phyloP scores from a whole-genome alignment of 2,113 vertebrate species.

The Phalacrocorax pelagicus region DNA sequence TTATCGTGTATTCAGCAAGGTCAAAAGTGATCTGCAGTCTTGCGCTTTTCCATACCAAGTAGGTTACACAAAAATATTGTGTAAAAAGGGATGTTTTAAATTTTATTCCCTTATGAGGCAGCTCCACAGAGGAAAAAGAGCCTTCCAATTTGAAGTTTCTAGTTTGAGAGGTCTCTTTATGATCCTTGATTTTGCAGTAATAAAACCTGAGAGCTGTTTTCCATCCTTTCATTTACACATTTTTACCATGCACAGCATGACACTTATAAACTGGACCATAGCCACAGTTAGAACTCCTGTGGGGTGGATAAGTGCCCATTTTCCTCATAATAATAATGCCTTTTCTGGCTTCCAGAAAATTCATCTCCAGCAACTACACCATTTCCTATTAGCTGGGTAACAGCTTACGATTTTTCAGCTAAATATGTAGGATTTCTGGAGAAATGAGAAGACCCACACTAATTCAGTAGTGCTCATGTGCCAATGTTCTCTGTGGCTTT shows the following conservation, averaged over 20 bases:
- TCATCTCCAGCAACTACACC: neutral
- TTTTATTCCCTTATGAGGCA: neutral
- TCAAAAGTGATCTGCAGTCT: neutral
- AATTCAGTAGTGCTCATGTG: neutral
- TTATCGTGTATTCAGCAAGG: neutral
- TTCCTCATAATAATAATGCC: slow-evolving; percentile 1
- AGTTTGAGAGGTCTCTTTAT: slow-evolving; percentile 22
- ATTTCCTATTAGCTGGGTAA: neutral
- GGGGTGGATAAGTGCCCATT: neutral
- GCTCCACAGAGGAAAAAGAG: neutral
- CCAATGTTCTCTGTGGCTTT: neutral
- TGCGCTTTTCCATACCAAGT: neutral
- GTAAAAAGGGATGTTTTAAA: neutral
- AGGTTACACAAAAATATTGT: neutral
- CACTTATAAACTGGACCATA: slow-evolving; percentile 9
- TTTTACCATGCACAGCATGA: slow-evolving; percentile 19
- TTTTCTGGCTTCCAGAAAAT: slow-evolving; percentile 38
- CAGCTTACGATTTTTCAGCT: neutral
- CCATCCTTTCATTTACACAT: slow-evolving; percentile 35
- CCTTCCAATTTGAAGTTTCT: slow-evolving; percentile 3
- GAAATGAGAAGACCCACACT: neutral
- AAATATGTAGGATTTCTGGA: neutral
- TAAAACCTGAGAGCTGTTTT: slow-evolving; percentile 35
- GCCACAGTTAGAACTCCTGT: slow-evolving; percentile 26
- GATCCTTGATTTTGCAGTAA: slow-evolving; percentile 18